Base-by-base conservation (phyloP, 2,888 invertebrate genomes). In the Sminthurinus aureus region DNA sequence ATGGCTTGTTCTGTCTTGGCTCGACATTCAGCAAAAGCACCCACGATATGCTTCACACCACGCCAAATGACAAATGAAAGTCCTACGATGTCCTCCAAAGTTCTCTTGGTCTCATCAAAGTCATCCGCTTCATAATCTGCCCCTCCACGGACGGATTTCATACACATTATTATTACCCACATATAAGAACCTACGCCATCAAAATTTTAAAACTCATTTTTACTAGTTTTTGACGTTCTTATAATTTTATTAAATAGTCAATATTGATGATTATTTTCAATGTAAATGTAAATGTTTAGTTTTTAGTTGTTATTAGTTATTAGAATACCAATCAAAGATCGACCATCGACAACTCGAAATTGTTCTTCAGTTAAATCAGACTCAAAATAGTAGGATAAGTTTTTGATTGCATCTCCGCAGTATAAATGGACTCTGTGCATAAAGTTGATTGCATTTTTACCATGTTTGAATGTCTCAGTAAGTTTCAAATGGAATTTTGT, bases 71-170 rank as follows among this genome's bases (percentile, higher is more conserved):
- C 20, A 18, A 58, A 74, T 0, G 79, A 79, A 20, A 79, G 83
- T 9, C 79, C 79, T 15, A 79, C 83, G 0, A 83, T 79, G 71
- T 83, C 83, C n/a, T 78, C 76, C 26, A 78, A 20, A 12, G 79
- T 79, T 64, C 79, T 52, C 26, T 52, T 66, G 4, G 76, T 82
- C 78, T 82, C 82, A 9, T 82, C 77, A 24, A 82, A 69, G 8
- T 77, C 77, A 18, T 82, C 76, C 50, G 66, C 18, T 18, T 75
- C 50, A 13, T 64, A 22, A 6, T 82, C 77, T 3, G 26, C 26
- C 6, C 12, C 24, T 0, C 22, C n/a, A 3, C 26, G 77, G 15
- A 82, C n/a, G 0, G 82, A n/a, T 38, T 79, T 38, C 71, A 79
- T 64, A 52, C 79, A 79, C 12, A 79, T 20, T 12, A 52, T 64